Conservation (phyloP, 2,113 vertebrate species). For the Centropus unirufus region DNA sequence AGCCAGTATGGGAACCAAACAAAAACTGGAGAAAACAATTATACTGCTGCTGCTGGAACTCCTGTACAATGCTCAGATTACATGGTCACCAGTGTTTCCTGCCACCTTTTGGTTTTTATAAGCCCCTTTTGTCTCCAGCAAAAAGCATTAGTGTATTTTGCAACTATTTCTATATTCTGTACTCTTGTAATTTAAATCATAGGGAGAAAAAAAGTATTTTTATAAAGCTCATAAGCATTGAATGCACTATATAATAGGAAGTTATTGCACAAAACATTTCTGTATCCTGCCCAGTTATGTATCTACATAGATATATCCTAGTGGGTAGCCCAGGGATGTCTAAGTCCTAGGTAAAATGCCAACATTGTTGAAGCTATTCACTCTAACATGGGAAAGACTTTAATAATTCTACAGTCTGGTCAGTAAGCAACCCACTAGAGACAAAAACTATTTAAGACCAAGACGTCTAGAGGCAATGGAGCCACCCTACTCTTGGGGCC, state of each 20-base stretch:
- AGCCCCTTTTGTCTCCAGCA: slow-evolving; percentile 23
- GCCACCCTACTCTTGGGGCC: neutral
- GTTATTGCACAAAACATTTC: neutral
- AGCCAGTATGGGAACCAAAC: slow-evolving; percentile 16
- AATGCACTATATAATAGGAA: neutral
- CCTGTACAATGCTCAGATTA: slow-evolving; percentile 29
- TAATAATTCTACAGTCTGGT: neutral
- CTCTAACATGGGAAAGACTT: neutral
- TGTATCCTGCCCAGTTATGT: neutral
- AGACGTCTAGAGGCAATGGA: neutral
- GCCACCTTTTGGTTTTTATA: slow-evolving; percentile 2
- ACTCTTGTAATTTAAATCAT: neutral
- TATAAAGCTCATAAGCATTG: neutral
- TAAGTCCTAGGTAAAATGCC: neutral
- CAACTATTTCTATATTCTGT: neutral
- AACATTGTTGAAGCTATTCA: neutral
- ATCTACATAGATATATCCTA: neutral
- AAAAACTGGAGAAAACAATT: slow-evolving; percentile 44
- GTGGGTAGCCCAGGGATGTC: neutral
- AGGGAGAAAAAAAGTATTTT: neutral
- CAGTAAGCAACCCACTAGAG: neutral
- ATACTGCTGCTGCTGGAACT: slow-evolving; percentile 31
- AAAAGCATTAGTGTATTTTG: slow-evolving; percentile 21
- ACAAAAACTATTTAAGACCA: neutral
- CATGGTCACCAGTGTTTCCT: slow-evolving; percentile 37